Evolutionary conservation across 2,888 invertebrate species (phyloP).

Genomic region (Tetranychus truncatus): DNA sequence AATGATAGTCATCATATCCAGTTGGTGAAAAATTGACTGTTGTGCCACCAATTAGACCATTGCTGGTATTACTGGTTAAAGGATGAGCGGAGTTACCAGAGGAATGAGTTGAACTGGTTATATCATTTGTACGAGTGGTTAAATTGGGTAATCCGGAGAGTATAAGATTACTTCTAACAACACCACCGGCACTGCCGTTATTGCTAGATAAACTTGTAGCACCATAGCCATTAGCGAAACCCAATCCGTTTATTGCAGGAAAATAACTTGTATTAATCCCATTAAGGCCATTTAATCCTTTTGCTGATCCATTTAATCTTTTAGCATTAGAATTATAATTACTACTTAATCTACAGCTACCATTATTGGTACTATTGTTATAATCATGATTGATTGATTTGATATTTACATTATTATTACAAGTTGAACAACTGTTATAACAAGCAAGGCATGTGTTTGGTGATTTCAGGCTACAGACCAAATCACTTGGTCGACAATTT

Average conservation of each 20-base stretch:
- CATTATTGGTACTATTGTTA: neutral
- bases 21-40: neutral
- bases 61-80: too few species aligned
- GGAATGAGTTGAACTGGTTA: too few species aligned
- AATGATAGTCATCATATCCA: neutral
- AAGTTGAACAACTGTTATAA: neutral
- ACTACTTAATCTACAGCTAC: neutral
- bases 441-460: neutral
- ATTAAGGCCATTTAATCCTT: neutral
- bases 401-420: neutral
- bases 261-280: neutral
- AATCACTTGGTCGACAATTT: neutral
- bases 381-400: neutral
- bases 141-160: too few species aligned
- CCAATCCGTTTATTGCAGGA: neutral
- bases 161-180: neutral
- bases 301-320: neutral
- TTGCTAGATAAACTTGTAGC: neutral
- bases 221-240: neutral
- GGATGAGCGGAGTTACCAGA: too few species aligned
- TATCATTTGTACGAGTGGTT: too few species aligned
- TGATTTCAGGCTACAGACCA: neutral
- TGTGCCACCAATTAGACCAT: neutral
- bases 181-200: neutral
- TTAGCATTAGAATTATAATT: neutral